Conservation (phyloP, 2,113 vertebrate genomes). For the Sinocyclocheilus anophthalmus region DNA sequence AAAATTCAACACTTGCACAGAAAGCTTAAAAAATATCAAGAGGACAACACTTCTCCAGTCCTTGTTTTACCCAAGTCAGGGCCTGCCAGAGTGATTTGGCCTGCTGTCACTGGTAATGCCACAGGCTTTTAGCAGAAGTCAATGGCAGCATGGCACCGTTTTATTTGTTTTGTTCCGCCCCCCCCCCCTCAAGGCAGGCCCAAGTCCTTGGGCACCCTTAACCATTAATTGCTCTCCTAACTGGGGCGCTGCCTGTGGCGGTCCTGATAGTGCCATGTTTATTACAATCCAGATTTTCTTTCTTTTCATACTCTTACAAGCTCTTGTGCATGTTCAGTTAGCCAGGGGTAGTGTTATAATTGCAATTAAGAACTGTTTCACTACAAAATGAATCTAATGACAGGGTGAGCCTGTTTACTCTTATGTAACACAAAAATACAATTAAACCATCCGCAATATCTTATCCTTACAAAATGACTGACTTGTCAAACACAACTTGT, state of each 20-base stretch:
- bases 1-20: neutral
- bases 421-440: constrained; percentile 19
- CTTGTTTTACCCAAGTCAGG: neutral
- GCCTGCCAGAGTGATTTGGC: neutral
- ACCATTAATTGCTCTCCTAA: constrained; percentile 44
- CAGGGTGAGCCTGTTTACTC: neutral
- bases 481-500: neutral
- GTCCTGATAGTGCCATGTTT: neutral
- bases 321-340: neutral
- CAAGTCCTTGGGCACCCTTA: constrained; percentile 52
- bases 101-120: constrained; percentile 8
- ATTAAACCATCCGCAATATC: neutral
- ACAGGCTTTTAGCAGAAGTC: constrained; percentile 13
- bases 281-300: neutral
- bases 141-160: neutral
- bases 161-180: too few relatives aligned
- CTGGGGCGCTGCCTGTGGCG: constrained; percentile 46
- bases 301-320: neutral
- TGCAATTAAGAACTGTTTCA: neutral
- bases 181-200: constrained; percentile 47
- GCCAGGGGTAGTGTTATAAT: neutral
- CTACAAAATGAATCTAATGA: neutral
- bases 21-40: neutral
- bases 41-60: constrained; percentile 21
- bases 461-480: neutral